A percentile compares a stretch with the other conserved stretches of the same genome.
These are phyloP conservation scores for Leptobrachium ailaonicum DNA, from an alignment of 2,113 vertebrate genomes.

Conservation along the genomic window DNA sequence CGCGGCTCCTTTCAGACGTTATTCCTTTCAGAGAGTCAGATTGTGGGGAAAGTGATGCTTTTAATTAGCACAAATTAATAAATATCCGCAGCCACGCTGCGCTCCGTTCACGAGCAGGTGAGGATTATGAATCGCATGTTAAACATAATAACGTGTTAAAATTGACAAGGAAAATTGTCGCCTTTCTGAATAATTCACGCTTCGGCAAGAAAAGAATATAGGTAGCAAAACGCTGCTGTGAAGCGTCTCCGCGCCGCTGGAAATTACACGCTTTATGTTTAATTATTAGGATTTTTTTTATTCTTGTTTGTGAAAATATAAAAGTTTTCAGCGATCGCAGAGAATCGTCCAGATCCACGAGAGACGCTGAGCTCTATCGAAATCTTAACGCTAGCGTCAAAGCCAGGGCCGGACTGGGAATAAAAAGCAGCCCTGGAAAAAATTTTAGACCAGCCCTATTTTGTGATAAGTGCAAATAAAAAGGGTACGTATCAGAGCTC, in stretches of 20 bases:
- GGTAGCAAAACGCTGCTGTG: constrained; percentile 37
- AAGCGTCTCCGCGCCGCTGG: neutral
- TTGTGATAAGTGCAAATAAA: no score
- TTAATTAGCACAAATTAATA: constrained; percentile 71
- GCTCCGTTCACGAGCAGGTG: constrained; percentile 61
- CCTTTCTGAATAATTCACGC: constrained; percentile 25
- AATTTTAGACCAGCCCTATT: no score
- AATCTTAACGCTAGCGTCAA: no score
- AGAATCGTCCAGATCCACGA: no score
- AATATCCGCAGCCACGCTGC: constrained; percentile 62
- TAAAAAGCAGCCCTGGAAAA: no score
- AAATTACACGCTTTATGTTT: neutral
- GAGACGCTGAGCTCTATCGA: no score
- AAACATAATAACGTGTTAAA: constrained; percentile 55
- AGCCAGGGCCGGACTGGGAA: no score
- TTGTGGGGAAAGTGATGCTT: constrained; percentile 46
- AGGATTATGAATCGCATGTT: constrained; percentile 54
- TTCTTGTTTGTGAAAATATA: no score
- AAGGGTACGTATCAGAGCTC: no score
- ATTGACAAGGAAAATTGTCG: constrained; percentile 50
- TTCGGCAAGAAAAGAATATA: constrained; percentile 47
- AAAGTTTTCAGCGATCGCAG: no score
- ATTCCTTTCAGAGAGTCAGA: constrained; percentile 22
- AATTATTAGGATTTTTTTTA: neutral
- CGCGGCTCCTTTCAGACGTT: constrained; percentile 1